Percentiles rank a stretch among this genome's conserved stretches.
These are phyloP conservation scores for Hippopotamyrus pictus DNA, from an alignment of 2,797 vertebrate genomes.

Conservation along the genomic window DNA sequence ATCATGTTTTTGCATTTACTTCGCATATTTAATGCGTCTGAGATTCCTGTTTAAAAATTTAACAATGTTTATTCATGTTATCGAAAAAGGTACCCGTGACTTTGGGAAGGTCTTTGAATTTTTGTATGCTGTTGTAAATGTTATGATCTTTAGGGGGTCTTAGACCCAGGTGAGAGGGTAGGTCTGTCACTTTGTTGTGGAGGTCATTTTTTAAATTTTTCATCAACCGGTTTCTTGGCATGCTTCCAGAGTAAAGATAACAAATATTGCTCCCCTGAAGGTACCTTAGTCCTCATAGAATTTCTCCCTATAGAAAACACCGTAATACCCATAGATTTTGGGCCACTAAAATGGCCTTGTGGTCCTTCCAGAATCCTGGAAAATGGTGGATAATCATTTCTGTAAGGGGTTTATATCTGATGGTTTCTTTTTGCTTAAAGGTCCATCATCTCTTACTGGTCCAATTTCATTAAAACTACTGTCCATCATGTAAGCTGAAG, in stretches of 20 bases:
- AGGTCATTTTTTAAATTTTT: not conserved
- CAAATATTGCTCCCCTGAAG: not conserved
- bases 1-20: not conserved
- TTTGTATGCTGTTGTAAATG: not conserved
- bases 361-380: not conserved
- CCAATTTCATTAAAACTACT: not conserved
- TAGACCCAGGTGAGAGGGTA: not conserved
- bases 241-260: not conserved
- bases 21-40: not conserved
- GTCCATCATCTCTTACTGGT: not conserved
- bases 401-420: not conserved
- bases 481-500: not conserved
- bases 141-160: not conserved
- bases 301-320: not conserved
- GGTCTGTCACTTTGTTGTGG: not conserved
- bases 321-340: not conserved
- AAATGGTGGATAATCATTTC: not conserved
- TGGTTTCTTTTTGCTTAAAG: not conserved
- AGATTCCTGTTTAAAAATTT: not conserved
- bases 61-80: not conserved
- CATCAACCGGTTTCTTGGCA: not conserved
- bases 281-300: not conserved
- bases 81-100: not conserved
- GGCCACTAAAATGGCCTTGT: not conserved
- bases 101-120: not conserved